Evolutionary conservation across 2,113 vertebrate species (phyloP).

Genomic region (Rhinoderma darwinii): DNA sequence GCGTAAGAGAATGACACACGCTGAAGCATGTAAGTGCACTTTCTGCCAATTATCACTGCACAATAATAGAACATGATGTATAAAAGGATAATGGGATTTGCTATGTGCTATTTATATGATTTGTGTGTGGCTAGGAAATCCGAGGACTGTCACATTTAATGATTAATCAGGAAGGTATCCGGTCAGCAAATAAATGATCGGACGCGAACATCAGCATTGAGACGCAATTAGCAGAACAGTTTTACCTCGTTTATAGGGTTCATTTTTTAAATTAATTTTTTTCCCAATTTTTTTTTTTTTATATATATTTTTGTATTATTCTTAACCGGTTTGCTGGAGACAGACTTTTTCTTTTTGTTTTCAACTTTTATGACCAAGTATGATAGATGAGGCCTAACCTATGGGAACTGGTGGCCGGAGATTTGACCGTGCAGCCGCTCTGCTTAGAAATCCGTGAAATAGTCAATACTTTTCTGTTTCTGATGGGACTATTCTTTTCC

Average conservation of each 20-base stretch:
- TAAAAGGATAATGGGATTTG: slow-evolving; percentile 8
- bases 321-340: not conserved
- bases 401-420: no score
- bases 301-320: no score
- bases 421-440: no score
- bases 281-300: no score
- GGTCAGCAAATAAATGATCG: not conserved
- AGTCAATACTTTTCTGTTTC: no score
- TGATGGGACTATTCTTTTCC: no score
- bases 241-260: not conserved
- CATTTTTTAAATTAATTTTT: no score
- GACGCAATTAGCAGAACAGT: not conserved
- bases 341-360: no score
- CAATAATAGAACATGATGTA: slow-evolving; percentile 10
- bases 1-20: not conserved
- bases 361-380: no score
- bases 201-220: not conserved
- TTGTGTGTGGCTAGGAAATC: not conserved
- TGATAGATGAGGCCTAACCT: no score
- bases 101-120: slow-evolving; percentile 29
- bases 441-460: no score
- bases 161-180: slow-evolving; percentile 23
- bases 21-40: slow-evolving; percentile 8
- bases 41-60: slow-evolving; percentile 7
- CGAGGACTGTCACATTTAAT: slow-evolving; percentile 18